These are phyloP conservation scores for Heterotis niloticus DNA, from an alignment of 2,113 vertebrate species.

Conservation along the genomic window DNA sequence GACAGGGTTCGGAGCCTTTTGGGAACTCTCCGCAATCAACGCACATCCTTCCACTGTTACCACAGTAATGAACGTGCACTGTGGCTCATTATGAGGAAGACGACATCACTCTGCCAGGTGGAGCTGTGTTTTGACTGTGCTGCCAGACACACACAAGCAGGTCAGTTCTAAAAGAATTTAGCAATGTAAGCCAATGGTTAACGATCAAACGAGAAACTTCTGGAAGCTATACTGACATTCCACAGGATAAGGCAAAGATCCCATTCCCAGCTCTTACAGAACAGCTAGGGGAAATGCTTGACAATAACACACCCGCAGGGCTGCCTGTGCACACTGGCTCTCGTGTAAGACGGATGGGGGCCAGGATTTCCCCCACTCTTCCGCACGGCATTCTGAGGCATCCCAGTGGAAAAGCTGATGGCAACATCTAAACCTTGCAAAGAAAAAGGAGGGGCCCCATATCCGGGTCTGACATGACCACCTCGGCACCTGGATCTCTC, in stretches of 20 bases:
- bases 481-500: too few relatives aligned
- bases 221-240: neutral
- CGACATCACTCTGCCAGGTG: neutral
- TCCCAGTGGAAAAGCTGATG: neutral
- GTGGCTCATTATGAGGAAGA: slow-evolving; percentile 30
- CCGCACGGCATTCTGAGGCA: neutral
- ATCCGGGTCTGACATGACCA: too few relatives aligned
- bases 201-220: neutral
- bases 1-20: neutral
- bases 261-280: neutral
- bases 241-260: neutral
- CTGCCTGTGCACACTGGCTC: neutral
- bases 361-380: slow-evolving; percentile 29
- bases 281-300: neutral
- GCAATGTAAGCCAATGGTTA: neutral
- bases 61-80: slow-evolving; percentile 34
- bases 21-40: slow-evolving; percentile 37
- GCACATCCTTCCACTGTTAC: slow-evolving; percentile 65
- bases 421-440: neutral
- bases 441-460: neutral
- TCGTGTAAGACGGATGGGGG: neutral
- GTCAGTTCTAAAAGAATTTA: neutral
- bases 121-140: neutral
- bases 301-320: slow-evolving; percentile 10
- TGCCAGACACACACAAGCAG: neutral